These are phyloP conservation scores for Phortica variegata DNA, from an alignment of 1,140 invertebrate species.

Conservation along the genomic window DNA sequence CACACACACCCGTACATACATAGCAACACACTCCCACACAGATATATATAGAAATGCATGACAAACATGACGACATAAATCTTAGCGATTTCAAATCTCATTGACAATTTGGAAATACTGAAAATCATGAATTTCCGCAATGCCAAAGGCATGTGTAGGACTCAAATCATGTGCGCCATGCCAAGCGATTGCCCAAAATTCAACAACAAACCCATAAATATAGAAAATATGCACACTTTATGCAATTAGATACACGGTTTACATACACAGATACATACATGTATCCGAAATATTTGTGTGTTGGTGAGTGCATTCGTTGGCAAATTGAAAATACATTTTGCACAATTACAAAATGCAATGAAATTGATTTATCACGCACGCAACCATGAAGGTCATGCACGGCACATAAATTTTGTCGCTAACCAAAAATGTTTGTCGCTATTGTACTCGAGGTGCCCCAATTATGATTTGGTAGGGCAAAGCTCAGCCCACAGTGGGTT, in stretches of 20 bases:
- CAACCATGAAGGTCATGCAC: slow-evolving; percentile 48
- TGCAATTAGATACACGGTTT: neutral
- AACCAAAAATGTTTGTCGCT: too few species aligned
- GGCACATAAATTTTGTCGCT: slow-evolving; percentile 47
- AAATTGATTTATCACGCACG: slow-evolving; percentile 52
- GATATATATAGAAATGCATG: neutral
- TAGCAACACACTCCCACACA: slow-evolving; percentile 9
- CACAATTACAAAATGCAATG: slow-evolving; percentile 54
- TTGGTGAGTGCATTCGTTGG: slow-evolving; percentile 7
- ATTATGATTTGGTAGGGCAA: too few species aligned
- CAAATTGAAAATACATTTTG: slow-evolving; percentile 54
- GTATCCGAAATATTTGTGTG: neutral
- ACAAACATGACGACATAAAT: slow-evolving; percentile 27
- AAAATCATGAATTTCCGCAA: slow-evolving; percentile 48
- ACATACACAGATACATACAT: neutral
- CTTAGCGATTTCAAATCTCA: slow-evolving; percentile 49
- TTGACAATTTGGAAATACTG: slow-evolving; percentile 53
- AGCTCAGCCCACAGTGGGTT: too few species aligned
- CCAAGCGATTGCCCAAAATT: too few species aligned
- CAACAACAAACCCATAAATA: too few species aligned
- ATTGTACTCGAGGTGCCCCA: too few species aligned
- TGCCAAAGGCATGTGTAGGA: slow-evolving; percentile 8
- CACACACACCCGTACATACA: slow-evolving; percentile 14
- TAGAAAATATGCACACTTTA: neutral
- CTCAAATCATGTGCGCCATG: too few species aligned